Evolutionary conservation across 2,113 vertebrate genomes (phyloP).

Genomic region (Albula glossodonta): DNA sequence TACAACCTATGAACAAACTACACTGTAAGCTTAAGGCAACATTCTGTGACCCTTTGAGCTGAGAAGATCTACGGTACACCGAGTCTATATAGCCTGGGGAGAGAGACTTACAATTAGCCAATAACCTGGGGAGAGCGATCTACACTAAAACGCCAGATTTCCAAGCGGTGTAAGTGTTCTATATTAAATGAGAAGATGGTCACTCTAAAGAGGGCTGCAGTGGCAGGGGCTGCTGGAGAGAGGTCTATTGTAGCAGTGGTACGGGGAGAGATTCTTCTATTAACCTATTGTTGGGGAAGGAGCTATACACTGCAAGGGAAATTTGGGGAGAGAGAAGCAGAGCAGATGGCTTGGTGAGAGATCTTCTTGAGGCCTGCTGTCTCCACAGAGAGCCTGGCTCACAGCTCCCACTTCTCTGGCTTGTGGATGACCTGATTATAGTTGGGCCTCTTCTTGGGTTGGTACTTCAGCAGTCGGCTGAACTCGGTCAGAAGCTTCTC

Average conservation of each 20-base stretch:
- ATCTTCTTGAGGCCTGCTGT: background rate
- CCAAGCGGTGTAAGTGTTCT: no score
- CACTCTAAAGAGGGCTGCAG: no score
- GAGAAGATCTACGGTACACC: background rate
- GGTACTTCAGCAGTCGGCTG: slow-evolving; percentile 80
- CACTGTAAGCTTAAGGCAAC: no score
- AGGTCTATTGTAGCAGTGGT: no score
- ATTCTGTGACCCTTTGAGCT: background rate
- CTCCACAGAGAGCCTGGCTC: slow-evolving; percentile 5
- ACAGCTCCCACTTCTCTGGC: slow-evolving; percentile 81
- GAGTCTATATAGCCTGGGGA: background rate
- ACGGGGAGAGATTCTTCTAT: no score
- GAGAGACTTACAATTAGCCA: background rate
- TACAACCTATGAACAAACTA: no score
- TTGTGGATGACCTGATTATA: slow-evolving; percentile 75
- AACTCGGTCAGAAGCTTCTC: slow-evolving; percentile 83
- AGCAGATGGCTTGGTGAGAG: background rate
- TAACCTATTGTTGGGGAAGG: background rate
- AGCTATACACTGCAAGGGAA: background rate
- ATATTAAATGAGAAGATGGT: no score
- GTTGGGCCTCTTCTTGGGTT: slow-evolving; percentile 72
- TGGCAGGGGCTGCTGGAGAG: no score
- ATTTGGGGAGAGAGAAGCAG: background rate
- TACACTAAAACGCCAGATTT: background rate
- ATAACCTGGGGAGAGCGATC: background rate